Evolutionary conservation across 2,113 vertebrate genomes (phyloP), one percentile per base, ranked within the genome.

Genomic region (Lepisosteus osseus): DNA sequence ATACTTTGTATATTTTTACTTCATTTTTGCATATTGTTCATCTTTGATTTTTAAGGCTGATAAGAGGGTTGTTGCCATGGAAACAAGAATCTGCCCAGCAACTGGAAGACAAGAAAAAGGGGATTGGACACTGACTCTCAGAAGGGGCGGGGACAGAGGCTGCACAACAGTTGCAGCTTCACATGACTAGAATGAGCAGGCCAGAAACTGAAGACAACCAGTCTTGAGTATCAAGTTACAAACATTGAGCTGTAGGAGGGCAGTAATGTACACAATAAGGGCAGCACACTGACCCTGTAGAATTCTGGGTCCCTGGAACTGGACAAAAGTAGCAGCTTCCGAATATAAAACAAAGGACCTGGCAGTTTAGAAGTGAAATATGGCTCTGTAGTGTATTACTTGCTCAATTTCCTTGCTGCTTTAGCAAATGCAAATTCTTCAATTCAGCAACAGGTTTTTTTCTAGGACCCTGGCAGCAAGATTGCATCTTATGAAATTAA

Each of bases 1-100:
- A 85, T 93, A 89, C 90, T 89, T 94, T 92, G 86, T 92, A 80
- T 88, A 75, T 93, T 91, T 85, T 84, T 92, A 85, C 92, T 81
- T 88, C 74, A 82, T 94, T 95, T 94, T 96, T 96, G 95, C 94
- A 96, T 95, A 94, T 91, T 94, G 92, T 94, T 95, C 92, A 85
- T 90, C 90, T 91, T 91, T 92, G 94, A 88, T 91, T 87, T 17
- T 92, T 97, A 97, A 98, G 95, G 95, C 95, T 93, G 92, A 95
- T 82, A 73, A 79, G 76, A 87, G 92, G 94, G 92, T 86, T 86
- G 90, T 93, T 94, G 93, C 94, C 92, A 94, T 90, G 88, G 82
- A 89, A 90, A 94, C 87, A 84, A 79, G 76, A 76, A 78, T 84
- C 85, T 86, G 86, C 86, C 89, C 89, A 90, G 87, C 85, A 93